These are phyloP conservation scores for Tortrix viridana DNA, from an alignment of 2,888 invertebrate genomes.

Conservation along the genomic window DNA sequence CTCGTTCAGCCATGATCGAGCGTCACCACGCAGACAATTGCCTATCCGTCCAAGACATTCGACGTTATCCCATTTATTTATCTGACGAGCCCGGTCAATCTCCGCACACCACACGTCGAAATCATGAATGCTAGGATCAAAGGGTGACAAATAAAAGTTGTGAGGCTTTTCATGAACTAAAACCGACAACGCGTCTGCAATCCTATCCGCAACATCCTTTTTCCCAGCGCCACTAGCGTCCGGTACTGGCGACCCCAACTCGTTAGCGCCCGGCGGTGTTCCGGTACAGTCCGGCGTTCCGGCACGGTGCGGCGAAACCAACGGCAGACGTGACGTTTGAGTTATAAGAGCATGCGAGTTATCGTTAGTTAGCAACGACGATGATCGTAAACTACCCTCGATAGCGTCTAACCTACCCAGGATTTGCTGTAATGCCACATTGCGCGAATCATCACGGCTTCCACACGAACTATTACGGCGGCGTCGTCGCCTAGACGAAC, in stretches of 20 bases:
- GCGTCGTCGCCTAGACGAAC: background rate
- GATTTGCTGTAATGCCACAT: slow-evolving; percentile 11
- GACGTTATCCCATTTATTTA: slow-evolving; percentile 41
- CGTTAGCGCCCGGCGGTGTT: background rate
- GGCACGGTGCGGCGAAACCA: background rate
- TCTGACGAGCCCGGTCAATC: slow-evolving; percentile 42
- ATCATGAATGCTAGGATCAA: slow-evolving; percentile 44
- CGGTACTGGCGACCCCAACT: background rate
- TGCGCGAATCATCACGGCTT: slow-evolving; percentile 7
- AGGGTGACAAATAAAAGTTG: slow-evolving; percentile 37
- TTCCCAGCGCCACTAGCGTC: background rate
- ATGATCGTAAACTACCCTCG: slow-evolving; percentile 5
- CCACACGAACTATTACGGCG: background rate
- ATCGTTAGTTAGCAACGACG: background rate
- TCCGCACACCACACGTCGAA: slow-evolving; percentile 45
- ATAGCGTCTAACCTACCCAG: slow-evolving; percentile 12
- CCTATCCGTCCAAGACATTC: slow-evolving; percentile 42
- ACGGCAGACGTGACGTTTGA: background rate
- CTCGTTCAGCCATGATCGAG: slow-evolving; percentile 44
- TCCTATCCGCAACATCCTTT: background rate
- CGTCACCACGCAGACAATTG: slow-evolving; percentile 41
- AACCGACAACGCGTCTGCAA: slow-evolving; percentile 1
- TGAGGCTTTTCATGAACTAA: slow-evolving; percentile 1
- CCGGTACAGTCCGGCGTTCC: background rate
- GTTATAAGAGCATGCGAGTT: background rate